phyloP scores from a whole-genome alignment of 2,888 invertebrate genomes.

The Ischnura elegans region DNA sequence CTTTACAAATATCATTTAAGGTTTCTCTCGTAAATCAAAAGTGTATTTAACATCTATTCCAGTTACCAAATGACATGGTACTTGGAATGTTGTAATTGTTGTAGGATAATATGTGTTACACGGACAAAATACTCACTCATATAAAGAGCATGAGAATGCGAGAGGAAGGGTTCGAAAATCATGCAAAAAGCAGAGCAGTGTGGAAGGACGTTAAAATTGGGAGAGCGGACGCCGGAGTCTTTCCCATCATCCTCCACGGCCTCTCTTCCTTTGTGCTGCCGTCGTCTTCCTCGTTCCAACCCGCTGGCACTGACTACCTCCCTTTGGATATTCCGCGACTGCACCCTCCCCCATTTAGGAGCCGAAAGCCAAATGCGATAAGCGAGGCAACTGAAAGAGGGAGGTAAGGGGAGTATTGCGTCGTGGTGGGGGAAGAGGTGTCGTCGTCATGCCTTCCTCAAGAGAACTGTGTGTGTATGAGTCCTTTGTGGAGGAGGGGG shows the following conservation, averaged over 20 bases:
- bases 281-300: background rate
- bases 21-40: too few relatives aligned
- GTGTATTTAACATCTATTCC: too few relatives aligned
- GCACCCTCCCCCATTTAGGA: background rate
- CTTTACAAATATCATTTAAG: too few relatives aligned
- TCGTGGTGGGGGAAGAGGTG: background rate
- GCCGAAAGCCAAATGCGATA: too few relatives aligned
- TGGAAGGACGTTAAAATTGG: background rate
- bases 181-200: too few relatives aligned
- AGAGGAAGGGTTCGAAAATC: too few relatives aligned
- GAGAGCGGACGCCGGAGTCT: background rate
- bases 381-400: background rate
- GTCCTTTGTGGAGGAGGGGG: background rate
- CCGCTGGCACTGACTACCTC: background rate
- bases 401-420: background rate
- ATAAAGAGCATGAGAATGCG: too few relatives aligned
- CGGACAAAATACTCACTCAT: too few relatives aligned
- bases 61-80: too few relatives aligned
- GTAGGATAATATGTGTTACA: too few relatives aligned
- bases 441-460: background rate
- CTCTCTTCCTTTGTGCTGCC: background rate
- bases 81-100: too few relatives aligned
- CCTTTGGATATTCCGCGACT: background rate
- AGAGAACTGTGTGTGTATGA: background rate
- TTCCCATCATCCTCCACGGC: background rate